Evolutionary conservation across 2,797 vertebrate genomes (phyloP).

Genomic region (Characodon lateralis): DNA sequence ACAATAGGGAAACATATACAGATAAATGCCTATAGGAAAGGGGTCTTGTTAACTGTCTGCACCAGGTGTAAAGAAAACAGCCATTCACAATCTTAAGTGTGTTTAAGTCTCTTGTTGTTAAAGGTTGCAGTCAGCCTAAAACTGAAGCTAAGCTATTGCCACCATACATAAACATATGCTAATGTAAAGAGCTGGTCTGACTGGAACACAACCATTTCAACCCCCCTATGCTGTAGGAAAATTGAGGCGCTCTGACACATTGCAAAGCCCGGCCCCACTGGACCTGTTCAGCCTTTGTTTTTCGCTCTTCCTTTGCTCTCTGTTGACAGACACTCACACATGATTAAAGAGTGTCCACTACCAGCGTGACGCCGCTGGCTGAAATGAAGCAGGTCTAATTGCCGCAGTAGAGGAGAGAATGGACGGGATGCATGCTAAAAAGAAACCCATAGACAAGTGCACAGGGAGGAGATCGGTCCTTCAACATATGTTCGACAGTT

Average conservation of each 20-base stretch:
- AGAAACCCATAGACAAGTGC: constrained; percentile 66
- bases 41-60: constrained; percentile 30
- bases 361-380: constrained; percentile 60
- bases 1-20: constrained; percentile 39
- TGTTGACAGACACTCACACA: constrained; percentile 70
- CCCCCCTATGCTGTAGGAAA: constrained; percentile 12
- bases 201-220: constrained; percentile 43
- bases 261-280: constrained; percentile 35
- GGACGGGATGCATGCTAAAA: constrained; percentile 57
- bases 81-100: constrained; percentile 21
- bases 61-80: constrained; percentile 33
- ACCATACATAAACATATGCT: constrained; percentile 26
- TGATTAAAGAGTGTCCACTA: constrained; percentile 74
- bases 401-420: constrained; percentile 62
- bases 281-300: constrained; percentile 57
- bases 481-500: constrained; percentile 64
- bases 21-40: constrained; percentile 42
- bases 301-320: constrained; percentile 53
- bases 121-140: constrained; percentile 30
- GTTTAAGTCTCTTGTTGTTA: constrained; percentile 19
- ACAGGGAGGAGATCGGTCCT: constrained; percentile 54
- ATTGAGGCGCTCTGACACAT: constrained; percentile 44
- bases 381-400: constrained; percentile 79
- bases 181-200: constrained; percentile 47
- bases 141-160: constrained; percentile 6